Base-by-base conservation (phyloP, 1,140 invertebrate genomes). In the Pogonomyrmex barbatus region DNA sequence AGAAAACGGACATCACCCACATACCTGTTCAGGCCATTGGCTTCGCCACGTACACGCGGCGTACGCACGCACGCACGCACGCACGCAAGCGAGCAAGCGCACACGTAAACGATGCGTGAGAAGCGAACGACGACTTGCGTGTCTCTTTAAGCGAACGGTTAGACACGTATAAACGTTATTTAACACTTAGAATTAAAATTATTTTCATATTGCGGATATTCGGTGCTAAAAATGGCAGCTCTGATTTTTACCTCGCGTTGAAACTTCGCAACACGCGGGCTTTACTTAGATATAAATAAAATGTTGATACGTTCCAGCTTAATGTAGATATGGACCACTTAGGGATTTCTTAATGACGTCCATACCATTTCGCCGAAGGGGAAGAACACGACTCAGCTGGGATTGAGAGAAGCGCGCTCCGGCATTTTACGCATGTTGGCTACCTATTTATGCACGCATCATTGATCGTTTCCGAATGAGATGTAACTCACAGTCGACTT, bases 1-100 rank as follows among this genome's bases (percentile, higher is more conserved):
- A 85, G 56, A 78, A 85, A 85, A 86, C 65, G 54, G 52, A 77
- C 54, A 60, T 86, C 83, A 86, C 85, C 77, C 77, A 86, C 77
- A 86, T 82, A 82, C 77, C 65, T 86, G 77, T 70, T 10, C 54
- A 82, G 85, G 77, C 65, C 65, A 82, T 70, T 86, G 77, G 50
- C 77, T 47, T 33, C 45, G 30, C 24, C 73, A 47, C 39, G 45
- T 17, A 39, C 52, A 30, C 42, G 39, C 79, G 36, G 24, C n/a
- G n/a, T 36, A 47, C 50, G 45, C 8, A 54, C 73, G n/a, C 39
- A 76, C n/a, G 17, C 12, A 65, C 33, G 56, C 30, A 62, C 12
- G 39, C 30, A n/a, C 33, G 6, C 30, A n/a, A 24, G 24, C 24
- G 24, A 24, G 24, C 24, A 24, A 24, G 24, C n/a, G 14, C 52